Evolutionary conservation across 2,797 vertebrate species (phyloP).

Genomic region (Calcarius lapponicus): DNA sequence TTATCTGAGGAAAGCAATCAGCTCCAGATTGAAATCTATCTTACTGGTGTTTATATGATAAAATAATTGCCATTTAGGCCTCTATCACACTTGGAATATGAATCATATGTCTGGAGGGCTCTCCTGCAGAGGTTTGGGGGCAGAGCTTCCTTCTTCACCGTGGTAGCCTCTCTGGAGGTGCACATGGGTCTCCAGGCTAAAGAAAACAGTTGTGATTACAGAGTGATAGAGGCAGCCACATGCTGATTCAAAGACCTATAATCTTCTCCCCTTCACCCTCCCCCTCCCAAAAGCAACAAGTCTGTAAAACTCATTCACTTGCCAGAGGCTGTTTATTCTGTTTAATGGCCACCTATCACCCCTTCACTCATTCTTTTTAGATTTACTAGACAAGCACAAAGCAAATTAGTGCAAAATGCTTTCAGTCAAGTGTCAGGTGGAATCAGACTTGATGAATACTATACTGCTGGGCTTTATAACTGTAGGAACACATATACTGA

Average conservation of each 20-base stretch:
- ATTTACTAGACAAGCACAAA: conserved; percentile 77
- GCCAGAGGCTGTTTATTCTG: conserved; percentile 78
- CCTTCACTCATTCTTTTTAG: conserved; percentile 74
- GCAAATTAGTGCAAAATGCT: conserved; percentile 78
- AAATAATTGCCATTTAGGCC: conserved; percentile 75
- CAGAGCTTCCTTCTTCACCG: conserved; percentile 60
- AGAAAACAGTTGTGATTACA: conserved; percentile 72
- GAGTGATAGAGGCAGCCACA: conserved; percentile 69
- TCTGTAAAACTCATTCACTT: conserved; percentile 67
- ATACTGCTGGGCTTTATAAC: conserved; percentile 53
- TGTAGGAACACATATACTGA: conserved; percentile 46
- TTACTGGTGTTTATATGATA: conserved; percentile 74
- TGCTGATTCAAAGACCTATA: conserved; percentile 71
- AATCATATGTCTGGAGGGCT: conserved; percentile 67
- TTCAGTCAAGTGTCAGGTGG: conserved; percentile 76
- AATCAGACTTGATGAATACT: conserved; percentile 70
- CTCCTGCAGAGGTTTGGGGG: conserved; percentile 50
- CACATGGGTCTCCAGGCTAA: conserved; percentile 62
- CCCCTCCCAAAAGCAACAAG: conserved; percentile 66
- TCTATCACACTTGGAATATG: conserved; percentile 72
- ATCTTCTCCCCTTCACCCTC: conserved; percentile 62
- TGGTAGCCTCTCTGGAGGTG: conserved; percentile 70
- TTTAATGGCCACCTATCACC: conserved; percentile 79
- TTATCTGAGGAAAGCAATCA: conserved; percentile 68
- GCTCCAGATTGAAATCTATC: conserved; percentile 70